Evolutionary conservation across 1,140 invertebrate species (phyloP), one percentile per base, ranked within the genome.

Genomic region (Drosophila pruinosa): DNA sequence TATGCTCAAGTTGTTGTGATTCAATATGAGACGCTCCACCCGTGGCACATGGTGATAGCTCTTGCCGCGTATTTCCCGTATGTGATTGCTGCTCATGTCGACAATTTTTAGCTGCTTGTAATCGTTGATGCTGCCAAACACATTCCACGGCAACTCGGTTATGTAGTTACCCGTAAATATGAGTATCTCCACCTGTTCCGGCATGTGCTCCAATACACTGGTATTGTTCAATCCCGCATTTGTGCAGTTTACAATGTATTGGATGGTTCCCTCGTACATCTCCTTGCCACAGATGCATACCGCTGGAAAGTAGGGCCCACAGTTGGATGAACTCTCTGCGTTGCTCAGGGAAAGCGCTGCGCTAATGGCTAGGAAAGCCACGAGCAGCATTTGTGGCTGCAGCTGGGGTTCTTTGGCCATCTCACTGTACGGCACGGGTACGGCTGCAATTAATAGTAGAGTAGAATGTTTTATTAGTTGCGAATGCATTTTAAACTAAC

Each of bases 41-140:
- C 93, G 93, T 36, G 92, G 92, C 1, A 97, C 95, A 80, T 95
- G 95, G 78, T 96, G 96, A 89, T 95, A 97, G 2, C 95, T 92
- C 90, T 96, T 96, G 1, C 96, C 96, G 73, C 93, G 93, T 54
- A 97, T 96, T 62, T 95, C 94, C 43, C 92, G 88, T n/a, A 97
- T 96, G 8, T 93, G 91, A 85, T 97, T 97, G 64, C 94, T 95
- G 17, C 94, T 95, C 94, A 97, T 95, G 73, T 97, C 95, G 21
- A 97, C 94, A 1, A 95, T 93, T 64, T 92, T 92, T 14, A 97
- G 85, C 31, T 94, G 91, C 26, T 92, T 93, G 36, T 94, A 92
- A 38, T 91, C 92, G 36, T 94, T 93, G 17, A 93, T 89, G 36
- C 91, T 93, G 1, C 95, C 95, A 82, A 97, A 96, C 1, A 97